Conservation (phyloP, 2,113 vertebrate genomes). For the Odocoileus hemionus region DNA sequence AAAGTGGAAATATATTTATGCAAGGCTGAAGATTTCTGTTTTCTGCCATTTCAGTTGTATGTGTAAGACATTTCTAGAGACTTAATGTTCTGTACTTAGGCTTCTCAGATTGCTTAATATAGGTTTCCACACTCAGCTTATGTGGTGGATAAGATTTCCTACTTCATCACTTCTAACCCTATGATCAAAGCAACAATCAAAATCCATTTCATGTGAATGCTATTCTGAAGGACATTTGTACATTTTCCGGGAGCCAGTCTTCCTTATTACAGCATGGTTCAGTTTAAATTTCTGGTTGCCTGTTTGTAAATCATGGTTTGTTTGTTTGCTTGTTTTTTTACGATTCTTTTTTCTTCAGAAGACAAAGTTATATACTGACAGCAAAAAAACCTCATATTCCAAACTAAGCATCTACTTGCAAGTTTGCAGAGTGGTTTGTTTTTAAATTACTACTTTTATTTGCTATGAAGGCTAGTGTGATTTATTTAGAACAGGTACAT, state of each 20-base stretch:
- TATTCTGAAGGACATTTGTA: constrained; percentile 24
- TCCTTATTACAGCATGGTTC: background rate
- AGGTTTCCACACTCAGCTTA: background rate
- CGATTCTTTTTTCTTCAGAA: background rate
- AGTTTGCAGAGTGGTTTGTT: background rate
- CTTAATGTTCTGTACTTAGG: constrained; percentile 20
- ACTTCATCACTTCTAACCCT: background rate
- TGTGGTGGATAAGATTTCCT: constrained; percentile 11
- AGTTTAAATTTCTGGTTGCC: background rate
- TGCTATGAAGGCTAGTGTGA: background rate
- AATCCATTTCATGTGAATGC: constrained; percentile 18
- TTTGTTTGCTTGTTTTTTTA: background rate
- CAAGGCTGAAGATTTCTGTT: constrained; percentile 47
- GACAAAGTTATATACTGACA: background rate
- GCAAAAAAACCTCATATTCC: background rate
- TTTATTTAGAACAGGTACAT: background rate
- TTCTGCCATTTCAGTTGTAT: constrained; percentile 40
- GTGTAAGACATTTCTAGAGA: constrained; percentile 17
- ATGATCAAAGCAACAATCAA: constrained; percentile 48
- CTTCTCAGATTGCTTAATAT: constrained; percentile 37
- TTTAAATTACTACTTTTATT: background rate
- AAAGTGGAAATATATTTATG: constrained; percentile 58
- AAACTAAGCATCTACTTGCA: background rate
- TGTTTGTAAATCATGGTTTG: background rate
- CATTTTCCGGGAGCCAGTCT: background rate